Evolutionary conservation across 2,797 vertebrate genomes (phyloP).

Genomic region (Babyrousa celebensis): DNA sequence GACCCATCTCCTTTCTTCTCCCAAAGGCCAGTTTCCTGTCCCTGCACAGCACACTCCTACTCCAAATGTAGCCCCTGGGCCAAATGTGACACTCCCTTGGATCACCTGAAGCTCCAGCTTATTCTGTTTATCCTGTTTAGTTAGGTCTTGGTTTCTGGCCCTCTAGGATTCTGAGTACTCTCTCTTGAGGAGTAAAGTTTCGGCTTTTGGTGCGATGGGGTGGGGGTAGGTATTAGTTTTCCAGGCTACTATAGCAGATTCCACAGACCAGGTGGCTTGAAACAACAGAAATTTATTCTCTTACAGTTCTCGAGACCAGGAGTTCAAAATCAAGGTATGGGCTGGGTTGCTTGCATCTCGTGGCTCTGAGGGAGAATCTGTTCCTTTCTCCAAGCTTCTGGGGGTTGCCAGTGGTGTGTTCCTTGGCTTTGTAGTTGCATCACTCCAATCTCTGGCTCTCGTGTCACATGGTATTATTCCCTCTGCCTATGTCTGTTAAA

Average conservation of each 20-base stretch:
- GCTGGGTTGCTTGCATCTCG: not conserved
- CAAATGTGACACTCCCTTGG: not conserved
- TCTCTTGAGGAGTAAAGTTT: not conserved
- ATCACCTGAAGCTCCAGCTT: not conserved
- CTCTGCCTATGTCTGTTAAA: not conserved
- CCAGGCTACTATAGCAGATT: not conserved
- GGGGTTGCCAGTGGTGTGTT: fast-evolving
- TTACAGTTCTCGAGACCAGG: not conserved
- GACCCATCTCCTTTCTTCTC: not conserved
- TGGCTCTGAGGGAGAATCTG: not conserved
- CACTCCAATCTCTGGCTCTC: not conserved
- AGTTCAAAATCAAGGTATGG: not conserved
- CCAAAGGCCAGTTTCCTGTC: not conserved
- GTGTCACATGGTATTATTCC: not conserved
- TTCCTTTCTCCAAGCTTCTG: not conserved
- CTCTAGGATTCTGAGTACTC: not conserved
- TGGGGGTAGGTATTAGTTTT: not conserved
- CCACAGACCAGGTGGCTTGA: not conserved
- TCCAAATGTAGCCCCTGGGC: not conserved
- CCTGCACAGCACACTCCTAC: not conserved
- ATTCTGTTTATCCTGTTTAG: not conserved
- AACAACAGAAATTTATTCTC: not conserved
- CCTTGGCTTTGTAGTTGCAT: not conserved
- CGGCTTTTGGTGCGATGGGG: not conserved
- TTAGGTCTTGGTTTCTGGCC: not conserved